Conservation (phyloP, 92 coral and sea anemone species). For the Phymanthus crucifer region DNA sequence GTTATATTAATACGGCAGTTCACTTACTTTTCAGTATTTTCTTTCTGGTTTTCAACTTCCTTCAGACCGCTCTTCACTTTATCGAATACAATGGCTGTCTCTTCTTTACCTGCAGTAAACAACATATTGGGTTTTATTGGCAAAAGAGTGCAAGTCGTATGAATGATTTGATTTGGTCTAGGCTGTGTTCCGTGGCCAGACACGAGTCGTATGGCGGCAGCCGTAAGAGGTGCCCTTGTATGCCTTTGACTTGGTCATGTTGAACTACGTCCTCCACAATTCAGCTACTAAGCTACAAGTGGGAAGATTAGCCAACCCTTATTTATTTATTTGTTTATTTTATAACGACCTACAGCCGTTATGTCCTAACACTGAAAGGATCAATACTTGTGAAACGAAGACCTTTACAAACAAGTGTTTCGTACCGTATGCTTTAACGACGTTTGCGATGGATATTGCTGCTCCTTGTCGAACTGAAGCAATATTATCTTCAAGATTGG, state of each 20-base stretch:
- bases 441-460: constrained; percentile 85
- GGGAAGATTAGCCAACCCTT: too few species aligned
- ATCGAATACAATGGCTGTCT: constrained; percentile 53
- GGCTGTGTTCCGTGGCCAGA: too few species aligned
- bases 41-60: constrained; percentile 86
- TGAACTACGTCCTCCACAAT: too few species aligned
- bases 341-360: too few species aligned
- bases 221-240: too few species aligned
- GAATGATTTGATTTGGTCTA: too few species aligned
- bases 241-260: too few species aligned
- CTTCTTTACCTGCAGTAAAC: constrained; percentile 67
- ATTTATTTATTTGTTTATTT: too few species aligned
- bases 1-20: neutral
- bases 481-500: constrained; percentile 89
- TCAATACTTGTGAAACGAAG: neutral
- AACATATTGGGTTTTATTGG: neutral
- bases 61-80: constrained; percentile 72
- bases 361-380: too few species aligned
- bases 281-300: too few species aligned
- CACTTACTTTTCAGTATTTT: constrained; percentile 77
- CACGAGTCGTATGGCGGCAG: too few species aligned
- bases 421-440: constrained; percentile 91
- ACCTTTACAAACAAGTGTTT: neutral
- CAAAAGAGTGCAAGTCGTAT: too few species aligned
- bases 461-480: constrained; percentile 99